A percentile compares a stretch with the other conserved stretches of the same genome.
Conservation (phyloP, 2,797 vertebrate species). For the Chelonia mydas region DNA sequence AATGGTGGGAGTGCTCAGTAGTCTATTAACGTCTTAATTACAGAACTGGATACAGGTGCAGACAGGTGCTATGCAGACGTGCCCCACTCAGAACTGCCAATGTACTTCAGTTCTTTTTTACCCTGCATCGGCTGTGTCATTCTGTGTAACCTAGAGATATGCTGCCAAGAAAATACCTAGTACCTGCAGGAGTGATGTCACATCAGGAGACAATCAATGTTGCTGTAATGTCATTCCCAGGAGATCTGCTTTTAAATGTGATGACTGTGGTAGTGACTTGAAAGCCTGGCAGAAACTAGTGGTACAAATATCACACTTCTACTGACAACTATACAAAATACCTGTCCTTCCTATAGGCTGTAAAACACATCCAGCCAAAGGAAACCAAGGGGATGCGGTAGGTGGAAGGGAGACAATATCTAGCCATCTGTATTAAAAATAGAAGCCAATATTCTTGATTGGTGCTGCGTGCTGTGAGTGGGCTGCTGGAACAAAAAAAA, state of each 20-base stretch:
- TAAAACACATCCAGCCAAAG: conserved; percentile 19
- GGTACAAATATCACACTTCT: conserved; percentile 57
- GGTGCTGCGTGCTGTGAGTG: conserved; percentile 40
- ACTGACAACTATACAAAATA: conserved; percentile 25
- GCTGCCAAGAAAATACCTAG: conserved; percentile 46
- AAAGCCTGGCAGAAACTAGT: conserved; percentile 40
- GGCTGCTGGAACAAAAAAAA: conserved; percentile 57
- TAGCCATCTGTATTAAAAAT: conserved; percentile 62
- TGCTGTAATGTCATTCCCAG: conserved; percentile 38
- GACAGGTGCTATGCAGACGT: not conserved
- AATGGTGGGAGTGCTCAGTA: conserved; percentile 38
- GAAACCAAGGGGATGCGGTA: conserved; percentile 12
- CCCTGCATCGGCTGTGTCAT: not conserved
- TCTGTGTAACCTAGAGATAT: conserved; percentile 22
- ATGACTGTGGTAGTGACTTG: conserved; percentile 41
- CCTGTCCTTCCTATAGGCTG: conserved; percentile 1
- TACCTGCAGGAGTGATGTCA: conserved; percentile 62
- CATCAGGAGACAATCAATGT: conserved; percentile 40
- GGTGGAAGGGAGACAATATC: conserved; percentile 21
- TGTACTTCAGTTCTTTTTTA: conserved; percentile 4
- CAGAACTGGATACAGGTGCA: not conserved
- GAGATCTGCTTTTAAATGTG: conserved; percentile 58
- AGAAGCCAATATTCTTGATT: conserved; percentile 61
- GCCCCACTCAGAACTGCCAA: not conserved
- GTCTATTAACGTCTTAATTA: conserved; percentile 31